A percentile compares a stretch with the other conserved stretches of the same genome.
Conservation (phyloP, 2,113 vertebrate genomes). For the Halcyon senegalensis region DNA sequence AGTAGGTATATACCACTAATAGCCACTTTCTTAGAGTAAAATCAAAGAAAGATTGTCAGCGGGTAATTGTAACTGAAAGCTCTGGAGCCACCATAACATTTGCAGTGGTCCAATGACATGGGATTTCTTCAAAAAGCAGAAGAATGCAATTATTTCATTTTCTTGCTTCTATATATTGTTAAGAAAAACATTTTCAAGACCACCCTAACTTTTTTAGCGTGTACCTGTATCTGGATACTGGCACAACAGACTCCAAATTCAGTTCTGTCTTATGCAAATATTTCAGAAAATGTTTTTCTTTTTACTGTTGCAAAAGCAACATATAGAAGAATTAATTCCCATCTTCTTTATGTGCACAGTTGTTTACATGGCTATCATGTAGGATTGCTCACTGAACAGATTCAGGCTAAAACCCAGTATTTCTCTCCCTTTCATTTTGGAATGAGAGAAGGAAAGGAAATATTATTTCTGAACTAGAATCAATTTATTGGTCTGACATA, state of each 20-base stretch:
- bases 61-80: not conserved
- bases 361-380: not conserved
- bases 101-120: not conserved
- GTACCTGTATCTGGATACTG: not conserved
- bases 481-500: not conserved
- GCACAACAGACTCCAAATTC: not conserved
- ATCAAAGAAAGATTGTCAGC: not conserved
- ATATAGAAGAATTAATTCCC: not conserved
- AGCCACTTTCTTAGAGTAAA: not conserved
- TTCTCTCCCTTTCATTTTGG: not conserved
- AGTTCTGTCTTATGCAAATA: not conserved
- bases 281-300: not conserved
- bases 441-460: not conserved
- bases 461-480: not conserved
- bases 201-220: rapidly evolving
- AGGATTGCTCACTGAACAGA: not conserved
- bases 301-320: not conserved
- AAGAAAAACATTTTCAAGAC: not conserved
- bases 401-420: not conserved
- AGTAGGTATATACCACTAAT: not conserved
- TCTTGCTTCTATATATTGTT: not conserved
- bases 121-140: not conserved
- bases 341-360: not conserved
- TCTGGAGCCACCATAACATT: not conserved
- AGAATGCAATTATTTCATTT: not conserved